These are phyloP conservation scores for Bettongia penicillata DNA, from an alignment of 2,113 vertebrate genomes.

Conservation along the genomic window DNA sequence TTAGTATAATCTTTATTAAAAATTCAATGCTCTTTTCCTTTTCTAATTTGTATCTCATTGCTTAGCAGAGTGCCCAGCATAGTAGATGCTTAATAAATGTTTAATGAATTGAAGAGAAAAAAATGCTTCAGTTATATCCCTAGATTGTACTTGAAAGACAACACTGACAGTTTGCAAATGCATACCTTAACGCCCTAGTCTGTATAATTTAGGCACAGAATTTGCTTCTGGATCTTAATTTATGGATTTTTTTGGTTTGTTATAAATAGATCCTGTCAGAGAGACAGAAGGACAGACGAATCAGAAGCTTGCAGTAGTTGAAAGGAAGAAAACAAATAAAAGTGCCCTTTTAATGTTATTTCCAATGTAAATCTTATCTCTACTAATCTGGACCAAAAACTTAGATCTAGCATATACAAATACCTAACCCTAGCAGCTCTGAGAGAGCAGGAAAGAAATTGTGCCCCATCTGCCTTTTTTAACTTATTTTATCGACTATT, in stretches of 20 bases:
- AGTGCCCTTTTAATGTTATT: background rate
- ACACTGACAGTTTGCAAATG: background rate
- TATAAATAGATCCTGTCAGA: constrained; percentile 1
- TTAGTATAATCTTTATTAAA: constrained; percentile 1
- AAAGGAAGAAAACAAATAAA: background rate
- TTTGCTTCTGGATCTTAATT: background rate
- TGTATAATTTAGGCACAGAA: background rate
- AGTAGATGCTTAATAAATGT: background rate
- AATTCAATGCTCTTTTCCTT: background rate
- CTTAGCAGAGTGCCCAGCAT: background rate
- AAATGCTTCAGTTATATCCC: background rate
- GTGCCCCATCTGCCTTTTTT: constrained; percentile 24
- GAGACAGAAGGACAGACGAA: background rate
- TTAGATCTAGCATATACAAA: background rate
- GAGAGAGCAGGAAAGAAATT: constrained; percentile 40
- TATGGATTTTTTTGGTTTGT: background rate
- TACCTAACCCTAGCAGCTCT: background rate
- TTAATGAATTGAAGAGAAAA: background rate
- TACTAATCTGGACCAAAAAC: background rate
- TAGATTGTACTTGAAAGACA: background rate
- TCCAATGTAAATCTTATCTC: background rate
- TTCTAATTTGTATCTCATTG: background rate
- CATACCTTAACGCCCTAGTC: background rate
- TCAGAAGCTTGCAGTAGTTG: constrained; percentile 9
- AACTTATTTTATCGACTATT: constrained; percentile 58